Base-by-base conservation (phyloP, 2,888 invertebrate genomes). In the Tetrapedia diversipes region DNA sequence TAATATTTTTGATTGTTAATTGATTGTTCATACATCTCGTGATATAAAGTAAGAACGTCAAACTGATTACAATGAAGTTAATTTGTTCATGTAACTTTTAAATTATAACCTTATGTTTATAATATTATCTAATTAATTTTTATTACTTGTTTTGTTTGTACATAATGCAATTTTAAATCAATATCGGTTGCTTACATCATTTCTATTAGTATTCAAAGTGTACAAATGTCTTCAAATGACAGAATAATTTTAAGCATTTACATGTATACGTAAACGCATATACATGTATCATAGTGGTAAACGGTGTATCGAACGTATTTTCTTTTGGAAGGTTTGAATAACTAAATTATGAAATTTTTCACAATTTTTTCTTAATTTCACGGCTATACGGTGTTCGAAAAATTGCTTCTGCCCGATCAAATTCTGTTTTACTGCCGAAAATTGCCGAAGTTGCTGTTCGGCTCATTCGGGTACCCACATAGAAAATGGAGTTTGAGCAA, bases 401-500 rank as follows among this genome's bases (percentile, higher is more conserved):
- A 56, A 59, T 45, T 24, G 56, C 34, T 68, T 51, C 64, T 59
- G 60, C 34, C 47, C 72, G 79, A 75, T 63, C 41, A 59, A 63
- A 69, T 54, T 68, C 49, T 57, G 66, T 47, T 53, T 34, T 19
- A 39, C 19, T 11, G 10, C 79, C 88, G 87, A 86, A 75, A 69
- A 67, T 81, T 49, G 53, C 85, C 89, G 89, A 88, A 73, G 77
- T 22, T 37, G 34, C n/a, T 47, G 57, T 43, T 81, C 83, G 82
- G 77, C 53, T 71, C 69, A 47, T 68, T 80, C 80, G 79, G 84
- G 78, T 82, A 77, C 80, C 81, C 87, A 87, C 86, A 86, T 88
- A 86, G 89, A 89, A 90, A 89, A 89, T 89, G 90, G 89, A 87
- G 88, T 86, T 84, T 79, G 81, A 86, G 80, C 81, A 78, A 76